Evolutionary conservation across 1,140 invertebrate genomes (phyloP).

Genomic region (Drosophila quadrilineata): DNA sequence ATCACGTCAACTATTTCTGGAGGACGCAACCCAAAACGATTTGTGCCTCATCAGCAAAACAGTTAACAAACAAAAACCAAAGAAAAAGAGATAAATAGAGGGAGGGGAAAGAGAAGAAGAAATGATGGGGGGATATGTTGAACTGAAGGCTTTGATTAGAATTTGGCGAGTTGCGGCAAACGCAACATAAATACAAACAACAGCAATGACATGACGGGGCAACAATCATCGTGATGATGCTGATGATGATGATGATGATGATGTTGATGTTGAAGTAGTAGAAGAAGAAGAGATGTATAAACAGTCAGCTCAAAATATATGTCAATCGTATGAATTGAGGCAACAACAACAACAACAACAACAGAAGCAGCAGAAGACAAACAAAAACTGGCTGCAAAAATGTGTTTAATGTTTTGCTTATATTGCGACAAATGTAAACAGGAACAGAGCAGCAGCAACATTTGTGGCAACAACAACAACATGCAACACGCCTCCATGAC

Average conservation of each 20-base stretch:
- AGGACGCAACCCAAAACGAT: conserved; percentile 8
- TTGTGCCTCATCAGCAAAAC: conserved; percentile 14
- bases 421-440: conserved; percentile 75
- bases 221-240: too few relatives aligned
- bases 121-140: too few relatives aligned
- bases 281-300: conserved; percentile 8
- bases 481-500: conserved; percentile 47
- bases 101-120: conserved; percentile 11
- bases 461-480: conserved; percentile 6
- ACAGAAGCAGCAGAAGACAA: neutral
- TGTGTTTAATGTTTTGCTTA: conserved; percentile 47
- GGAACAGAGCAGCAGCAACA: conserved; percentile 48
- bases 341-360: conserved; percentile 17
- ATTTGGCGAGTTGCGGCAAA: conserved; percentile 20
- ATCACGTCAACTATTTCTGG: neutral
- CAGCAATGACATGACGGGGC: conserved; percentile 22
- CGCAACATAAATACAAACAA: conserved; percentile 10
- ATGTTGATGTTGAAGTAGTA: too few relatives aligned
- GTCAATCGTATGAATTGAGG: conserved; percentile 48
- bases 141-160: conserved; percentile 54
- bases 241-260: too few relatives aligned
- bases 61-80: conserved; percentile 16
- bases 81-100: neutral
- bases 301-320: conserved; percentile 48
- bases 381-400: conserved; percentile 47